A percentile compares a stretch with the other conserved stretches of the same genome.
phyloP scores from a whole-genome alignment of 2,113 vertebrate genomes.

The Campylomormyrus numenius region DNA sequence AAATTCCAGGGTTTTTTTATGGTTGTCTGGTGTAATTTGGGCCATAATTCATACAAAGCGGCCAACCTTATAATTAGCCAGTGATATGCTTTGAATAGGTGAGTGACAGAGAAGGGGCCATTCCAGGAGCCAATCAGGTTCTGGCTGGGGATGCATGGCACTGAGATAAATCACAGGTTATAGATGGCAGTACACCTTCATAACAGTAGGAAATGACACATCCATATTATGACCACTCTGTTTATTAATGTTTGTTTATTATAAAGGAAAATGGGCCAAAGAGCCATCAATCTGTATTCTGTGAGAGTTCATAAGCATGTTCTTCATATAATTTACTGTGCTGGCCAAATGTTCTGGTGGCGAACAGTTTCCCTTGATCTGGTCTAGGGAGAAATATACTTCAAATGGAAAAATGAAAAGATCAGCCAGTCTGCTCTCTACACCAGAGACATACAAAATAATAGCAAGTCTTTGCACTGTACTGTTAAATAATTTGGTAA shows the following conservation, averaged over 20 bases:
- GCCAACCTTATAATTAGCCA: neutral
- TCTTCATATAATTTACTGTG: neutral
- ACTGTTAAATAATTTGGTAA: conserved; percentile 1
- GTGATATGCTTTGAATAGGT: neutral
- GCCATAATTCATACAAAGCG: neutral
- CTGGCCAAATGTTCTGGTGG: neutral
- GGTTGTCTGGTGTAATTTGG: neutral
- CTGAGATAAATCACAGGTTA: neutral
- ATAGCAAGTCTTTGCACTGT: neutral
- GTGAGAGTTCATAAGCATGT: neutral
- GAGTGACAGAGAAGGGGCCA: neutral
- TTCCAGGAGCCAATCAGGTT: neutral
- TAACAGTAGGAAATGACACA: neutral
- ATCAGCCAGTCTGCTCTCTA: neutral
- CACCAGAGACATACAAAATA: neutral
- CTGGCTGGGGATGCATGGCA: neutral
- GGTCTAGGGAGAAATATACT: neutral
- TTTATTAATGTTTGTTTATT: neutral
- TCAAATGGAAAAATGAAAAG: neutral
- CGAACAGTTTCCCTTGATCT: neutral
- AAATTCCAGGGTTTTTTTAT: neutral
- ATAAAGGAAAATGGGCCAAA: neutral
- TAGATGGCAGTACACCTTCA: neutral
- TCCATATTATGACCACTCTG: neutral
- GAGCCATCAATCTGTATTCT: neutral